Base-by-base conservation (phyloP, 2,113 vertebrate genomes). In the Diadophis punctatus region DNA sequence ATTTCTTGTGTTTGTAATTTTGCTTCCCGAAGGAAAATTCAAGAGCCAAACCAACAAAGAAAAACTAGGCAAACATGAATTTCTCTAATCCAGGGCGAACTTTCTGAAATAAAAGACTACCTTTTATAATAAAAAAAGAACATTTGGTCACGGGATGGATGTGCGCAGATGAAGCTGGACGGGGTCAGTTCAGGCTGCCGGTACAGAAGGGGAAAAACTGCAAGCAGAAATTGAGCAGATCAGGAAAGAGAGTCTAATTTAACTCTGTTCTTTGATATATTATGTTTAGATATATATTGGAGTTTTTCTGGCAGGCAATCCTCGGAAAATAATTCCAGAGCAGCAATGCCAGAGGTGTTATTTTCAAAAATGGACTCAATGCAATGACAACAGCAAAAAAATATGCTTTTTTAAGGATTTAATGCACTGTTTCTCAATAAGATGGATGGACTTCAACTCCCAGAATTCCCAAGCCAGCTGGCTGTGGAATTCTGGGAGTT, bases 91-190 rank as follows among this genome's bases (percentile, higher is more conserved):
- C 5, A 63, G 27, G 58, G 60, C 60, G 11, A 63, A 30, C 60
- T 63, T 63, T 63, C 11, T 63, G 60, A 63, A 63, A 30, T 63
- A 63, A 30, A 63, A 30, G n/a, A n/a, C 4, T 12, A 25, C 4
- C 27, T 27, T 63, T 63, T n/a, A 2, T 39, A 2, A 39, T 8
- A 5, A 56, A 55, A 20, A 34, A 34, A 34, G 14, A 14, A 3
- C n/a, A 74, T 34, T 34, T 39, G n/a, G 68, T 74, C 68, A 34
- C n/a, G 2, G 68, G 14, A 34, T 14, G n/a, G 4, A 74, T 74
- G 0, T 1, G 25, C 0, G 11, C 90, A 46, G 68, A 25, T 11
- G 8, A 34, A 4, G 52, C 14, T 7, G 22, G 25, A 20, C 4
- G 23, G 68, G 84, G 74, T 25, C 34, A 58, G 14, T 30, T 85